Evolutionary conservation across 2,797 vertebrate genomes (phyloP).

Genomic region (Rhinatrema bivittatum): DNA sequence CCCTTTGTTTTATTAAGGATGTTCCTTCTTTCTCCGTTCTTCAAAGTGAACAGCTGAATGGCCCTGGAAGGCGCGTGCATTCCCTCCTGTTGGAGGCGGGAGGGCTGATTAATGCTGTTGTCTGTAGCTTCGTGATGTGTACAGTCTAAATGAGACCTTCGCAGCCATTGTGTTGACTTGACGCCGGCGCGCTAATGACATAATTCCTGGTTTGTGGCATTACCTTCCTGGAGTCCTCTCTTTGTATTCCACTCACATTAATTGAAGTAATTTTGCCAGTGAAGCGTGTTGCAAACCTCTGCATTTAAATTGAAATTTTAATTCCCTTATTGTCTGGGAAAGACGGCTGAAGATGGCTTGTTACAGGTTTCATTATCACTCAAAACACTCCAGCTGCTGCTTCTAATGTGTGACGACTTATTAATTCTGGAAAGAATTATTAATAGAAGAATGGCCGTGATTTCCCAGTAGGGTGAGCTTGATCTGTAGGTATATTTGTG

Average conservation of each 20-base stretch:
- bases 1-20: no score
- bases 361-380: constrained; percentile 78
- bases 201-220: constrained; percentile 53
- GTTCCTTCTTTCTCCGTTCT: constrained; percentile 37
- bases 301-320: constrained; percentile 81
- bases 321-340: constrained; percentile 73
- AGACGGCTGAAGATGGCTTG: constrained; percentile 63
- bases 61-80: constrained; percentile 17
- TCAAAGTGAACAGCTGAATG: constrained; percentile 42
- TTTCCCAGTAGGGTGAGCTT: constrained; percentile 39
- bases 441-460: constrained; percentile 54
- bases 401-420: constrained; percentile 66
- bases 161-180: constrained; percentile 26
- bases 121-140: constrained; percentile 42
- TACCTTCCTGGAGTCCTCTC: constrained; percentile 47
- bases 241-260: constrained; percentile 72
- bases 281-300: constrained; percentile 70
- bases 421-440: constrained; percentile 57
- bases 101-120: constrained; percentile 41
- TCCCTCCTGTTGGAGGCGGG: constrained; percentile 21
- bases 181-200: constrained; percentile 47
- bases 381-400: constrained; percentile 66
- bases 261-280: constrained; percentile 75
- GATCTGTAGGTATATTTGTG: constrained; percentile 44
- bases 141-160: constrained; percentile 37